Evolutionary conservation across 2,888 invertebrate genomes (phyloP).

Genomic region (Germaria angustata): DNA sequence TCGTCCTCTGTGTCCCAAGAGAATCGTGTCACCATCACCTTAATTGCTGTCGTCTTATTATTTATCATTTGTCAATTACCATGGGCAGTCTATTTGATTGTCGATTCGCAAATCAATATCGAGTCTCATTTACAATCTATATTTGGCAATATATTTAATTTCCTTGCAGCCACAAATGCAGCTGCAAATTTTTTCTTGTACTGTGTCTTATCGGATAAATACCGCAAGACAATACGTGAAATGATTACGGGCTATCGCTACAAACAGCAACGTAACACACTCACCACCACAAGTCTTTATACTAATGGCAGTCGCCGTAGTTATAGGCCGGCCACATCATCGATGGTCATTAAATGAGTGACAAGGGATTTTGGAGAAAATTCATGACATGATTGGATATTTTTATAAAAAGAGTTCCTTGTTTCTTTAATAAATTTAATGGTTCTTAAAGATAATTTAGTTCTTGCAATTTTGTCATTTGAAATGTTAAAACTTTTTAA

Average conservation of each 20-base stretch:
- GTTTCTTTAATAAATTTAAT: background rate
- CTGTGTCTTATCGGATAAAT: conserved; percentile 88
- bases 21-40: conserved; percentile 87
- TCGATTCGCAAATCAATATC: conserved; percentile 68
- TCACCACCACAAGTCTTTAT: conserved; percentile 74
- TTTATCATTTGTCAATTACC: conserved; percentile 88
- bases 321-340: conserved; percentile 64
- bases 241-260: conserved; percentile 77
- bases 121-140: conserved; percentile 76
- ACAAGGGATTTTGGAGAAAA: background rate
- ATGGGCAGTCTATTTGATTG: conserved; percentile 83
- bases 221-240: conserved; percentile 82
- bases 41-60: conserved; percentile 88
- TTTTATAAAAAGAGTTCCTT: conserved; percentile 28
- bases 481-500: background rate
- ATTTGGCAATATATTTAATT: conserved; percentile 87
- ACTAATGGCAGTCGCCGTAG: conserved; percentile 73
- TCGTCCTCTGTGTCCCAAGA: conserved; percentile 82
- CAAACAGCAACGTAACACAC: conserved; percentile 71
- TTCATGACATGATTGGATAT: conserved; percentile 42
- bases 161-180: conserved; percentile 86
- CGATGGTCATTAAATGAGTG: conserved; percentile 60
- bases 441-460: background rate
- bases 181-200: conserved; percentile 89
- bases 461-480: background rate